Percentiles rank a stretch among this genome's conserved stretches.
Evolutionary conservation across 2,797 vertebrate species (phyloP).

Genomic region (Syngnathus rostellatus): DNA sequence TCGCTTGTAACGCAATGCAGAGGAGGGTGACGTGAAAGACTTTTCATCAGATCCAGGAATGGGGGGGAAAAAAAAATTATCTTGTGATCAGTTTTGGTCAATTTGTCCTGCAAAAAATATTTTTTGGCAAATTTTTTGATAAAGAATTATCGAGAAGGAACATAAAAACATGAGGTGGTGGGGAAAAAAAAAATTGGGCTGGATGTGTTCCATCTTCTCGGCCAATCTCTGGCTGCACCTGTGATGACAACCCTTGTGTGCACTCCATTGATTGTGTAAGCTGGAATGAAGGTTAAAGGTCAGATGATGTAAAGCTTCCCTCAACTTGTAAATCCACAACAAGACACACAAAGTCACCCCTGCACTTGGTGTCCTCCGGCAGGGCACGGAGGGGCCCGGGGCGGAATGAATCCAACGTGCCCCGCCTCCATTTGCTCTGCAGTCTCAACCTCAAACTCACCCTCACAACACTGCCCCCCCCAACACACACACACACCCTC

Average conservation of each 20-base stretch:
- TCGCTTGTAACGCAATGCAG: not conserved
- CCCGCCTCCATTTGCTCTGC: conserved; percentile 41
- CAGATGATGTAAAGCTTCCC: conserved; percentile 55
- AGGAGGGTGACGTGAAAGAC: not conserved
- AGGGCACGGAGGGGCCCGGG: conserved; percentile 37
- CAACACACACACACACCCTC: conserved; percentile 13
- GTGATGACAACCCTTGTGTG: conserved; percentile 72
- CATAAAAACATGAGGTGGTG: conserved; percentile 34
- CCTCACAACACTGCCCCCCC: conserved; percentile 17
- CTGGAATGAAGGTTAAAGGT: conserved; percentile 50
- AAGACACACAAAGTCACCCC: conserved; percentile 57
- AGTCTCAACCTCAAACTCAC: conserved; percentile 21
- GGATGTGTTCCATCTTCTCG: conserved; percentile 63
- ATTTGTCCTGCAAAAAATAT: too few species aligned
- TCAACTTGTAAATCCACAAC: conserved; percentile 59
- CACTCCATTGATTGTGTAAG: conserved; percentile 67
- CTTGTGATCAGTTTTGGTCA: too few species aligned
- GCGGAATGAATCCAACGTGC: conserved; percentile 34
- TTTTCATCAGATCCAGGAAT: not conserved
- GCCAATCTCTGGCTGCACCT: conserved; percentile 68
- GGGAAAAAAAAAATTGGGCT: conserved; percentile 61
- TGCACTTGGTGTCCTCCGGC: conserved; percentile 42
- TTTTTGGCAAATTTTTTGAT: conserved; percentile 11
- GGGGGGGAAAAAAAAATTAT: not conserved
- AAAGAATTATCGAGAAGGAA: conserved; percentile 29